Percentiles rank a stretch among this genome's conserved stretches.
phyloP scores from a whole-genome alignment of 2,113 vertebrate species.

The Tyrannus savana region DNA sequence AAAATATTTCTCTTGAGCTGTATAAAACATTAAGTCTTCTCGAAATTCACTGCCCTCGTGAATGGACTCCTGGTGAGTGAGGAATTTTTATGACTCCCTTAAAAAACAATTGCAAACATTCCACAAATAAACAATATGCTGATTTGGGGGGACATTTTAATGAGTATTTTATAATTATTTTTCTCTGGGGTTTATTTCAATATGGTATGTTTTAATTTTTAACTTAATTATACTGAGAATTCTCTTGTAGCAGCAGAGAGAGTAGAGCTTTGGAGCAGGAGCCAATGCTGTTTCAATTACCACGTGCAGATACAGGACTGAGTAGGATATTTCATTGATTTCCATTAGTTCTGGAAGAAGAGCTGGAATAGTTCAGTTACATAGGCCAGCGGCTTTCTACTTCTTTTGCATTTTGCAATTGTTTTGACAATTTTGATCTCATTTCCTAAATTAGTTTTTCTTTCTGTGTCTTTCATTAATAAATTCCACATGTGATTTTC shows the following conservation, averaged over 20 bases:
- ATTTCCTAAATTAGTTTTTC: background rate
- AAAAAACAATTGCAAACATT: slow-evolving; percentile 47
- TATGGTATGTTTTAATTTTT: background rate
- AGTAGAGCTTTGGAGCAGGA: background rate
- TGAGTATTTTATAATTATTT: slow-evolving; percentile 6
- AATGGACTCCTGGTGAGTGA: background rate
- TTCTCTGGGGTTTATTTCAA: slow-evolving; percentile 21
- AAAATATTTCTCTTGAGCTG: slow-evolving; percentile 37
- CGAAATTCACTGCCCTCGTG: slow-evolving; percentile 14
- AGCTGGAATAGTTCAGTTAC: background rate
- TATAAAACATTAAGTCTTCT: background rate
- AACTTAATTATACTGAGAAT: background rate
- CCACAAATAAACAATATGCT: slow-evolving; percentile 11
- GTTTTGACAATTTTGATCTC: background rate
- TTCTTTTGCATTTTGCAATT: background rate
- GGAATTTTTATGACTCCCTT: slow-evolving; percentile 51
- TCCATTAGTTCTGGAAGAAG: background rate
- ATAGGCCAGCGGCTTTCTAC: background rate
- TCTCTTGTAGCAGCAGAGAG: background rate
- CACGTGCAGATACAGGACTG: background rate
- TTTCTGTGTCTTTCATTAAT: background rate
- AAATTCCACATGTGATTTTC: background rate
- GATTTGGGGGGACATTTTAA: background rate
- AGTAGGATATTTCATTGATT: background rate
- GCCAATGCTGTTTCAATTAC: background rate